These are phyloP conservation scores for Netelia inedita DNA, from an alignment of 2,888 invertebrate species.

Conservation along the genomic window DNA sequence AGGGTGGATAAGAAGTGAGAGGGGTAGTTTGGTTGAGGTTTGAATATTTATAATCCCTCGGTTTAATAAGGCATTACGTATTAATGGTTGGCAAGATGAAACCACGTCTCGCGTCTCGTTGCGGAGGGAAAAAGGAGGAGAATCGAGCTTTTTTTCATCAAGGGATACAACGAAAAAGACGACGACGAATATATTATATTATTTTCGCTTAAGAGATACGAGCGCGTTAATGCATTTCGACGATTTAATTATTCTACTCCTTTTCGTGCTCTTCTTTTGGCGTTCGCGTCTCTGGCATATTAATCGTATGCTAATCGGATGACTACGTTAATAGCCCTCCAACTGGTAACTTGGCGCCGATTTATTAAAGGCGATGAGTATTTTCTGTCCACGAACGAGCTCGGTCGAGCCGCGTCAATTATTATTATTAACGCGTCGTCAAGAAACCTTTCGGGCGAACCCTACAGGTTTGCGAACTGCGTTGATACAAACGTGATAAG, in stretches of 20 bases:
- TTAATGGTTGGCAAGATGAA: slow-evolving; percentile 66
- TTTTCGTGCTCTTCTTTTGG: slow-evolving; percentile 64
- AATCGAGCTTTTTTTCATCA: slow-evolving; percentile 48
- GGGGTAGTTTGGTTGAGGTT: slow-evolving; percentile 59
- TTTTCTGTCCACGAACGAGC: slow-evolving; percentile 41
- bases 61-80: slow-evolving; percentile 73
- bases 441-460: slow-evolving; percentile 18
- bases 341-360: slow-evolving; percentile 65
- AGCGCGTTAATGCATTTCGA: slow-evolving; percentile 73
- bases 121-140: slow-evolving; percentile 42
- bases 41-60: slow-evolving; percentile 73
- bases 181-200: slow-evolving; percentile 22
- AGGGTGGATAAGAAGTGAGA: slow-evolving; percentile 61
- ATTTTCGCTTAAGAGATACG: slow-evolving; percentile 29
- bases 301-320: slow-evolving; percentile 80
- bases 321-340: slow-evolving; percentile 73
- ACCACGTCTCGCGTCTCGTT: slow-evolving; percentile 42
- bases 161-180: slow-evolving; percentile 22
- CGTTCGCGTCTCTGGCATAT: slow-evolving; percentile 74
- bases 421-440: slow-evolving; percentile 54
- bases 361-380: slow-evolving; percentile 66
- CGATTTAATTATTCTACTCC: slow-evolving; percentile 78
- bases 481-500: neutral
- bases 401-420: slow-evolving; percentile 68
- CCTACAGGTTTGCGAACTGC: slow-evolving; percentile 25